phyloP scores from a whole-genome alignment of 2,113 vertebrate genomes.

The Chaetodon auriga region DNA sequence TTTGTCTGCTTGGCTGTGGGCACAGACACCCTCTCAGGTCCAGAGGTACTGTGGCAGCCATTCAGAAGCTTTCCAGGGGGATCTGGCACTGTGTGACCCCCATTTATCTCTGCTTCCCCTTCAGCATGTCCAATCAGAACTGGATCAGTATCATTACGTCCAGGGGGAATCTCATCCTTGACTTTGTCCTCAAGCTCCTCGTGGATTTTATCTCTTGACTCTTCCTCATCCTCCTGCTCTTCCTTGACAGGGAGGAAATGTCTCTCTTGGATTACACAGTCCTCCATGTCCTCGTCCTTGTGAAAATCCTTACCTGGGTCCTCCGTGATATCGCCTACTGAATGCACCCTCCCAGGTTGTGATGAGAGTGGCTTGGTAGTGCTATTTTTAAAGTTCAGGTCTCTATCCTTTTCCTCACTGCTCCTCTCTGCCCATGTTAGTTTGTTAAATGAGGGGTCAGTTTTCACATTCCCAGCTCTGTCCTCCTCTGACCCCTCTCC shows the following conservation, averaged over 20 bases:
- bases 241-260: constrained; percentile 85
- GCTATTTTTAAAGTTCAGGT: constrained; percentile 66
- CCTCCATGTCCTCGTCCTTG: constrained; percentile 58
- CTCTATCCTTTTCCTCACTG: constrained; percentile 75
- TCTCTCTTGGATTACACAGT: constrained; percentile 74
- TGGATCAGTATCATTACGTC: constrained; percentile 52
- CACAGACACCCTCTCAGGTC: constrained; percentile 57
- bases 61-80: constrained; percentile 66
- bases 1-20: constrained; percentile 79
- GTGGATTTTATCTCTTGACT: constrained; percentile 54
- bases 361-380: constrained; percentile 51
- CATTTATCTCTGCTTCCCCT: constrained; percentile 59
- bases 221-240: constrained; percentile 77
- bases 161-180: constrained; percentile 58
- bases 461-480: constrained; percentile 65
- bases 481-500: constrained; percentile 63
- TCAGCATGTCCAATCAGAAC: constrained; percentile 46
- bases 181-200: constrained; percentile 60
- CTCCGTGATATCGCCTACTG: constrained; percentile 82
- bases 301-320: constrained; percentile 73
- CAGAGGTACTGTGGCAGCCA: constrained; percentile 66
- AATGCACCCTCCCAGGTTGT: constrained; percentile 34
- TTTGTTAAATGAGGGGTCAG: constrained; percentile 56
- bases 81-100: constrained; percentile 36
- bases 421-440: constrained; percentile 80